These are phyloP conservation scores for Cisticola juncidis DNA, from an alignment of 2,113 vertebrate genomes.

Conservation along the genomic window DNA sequence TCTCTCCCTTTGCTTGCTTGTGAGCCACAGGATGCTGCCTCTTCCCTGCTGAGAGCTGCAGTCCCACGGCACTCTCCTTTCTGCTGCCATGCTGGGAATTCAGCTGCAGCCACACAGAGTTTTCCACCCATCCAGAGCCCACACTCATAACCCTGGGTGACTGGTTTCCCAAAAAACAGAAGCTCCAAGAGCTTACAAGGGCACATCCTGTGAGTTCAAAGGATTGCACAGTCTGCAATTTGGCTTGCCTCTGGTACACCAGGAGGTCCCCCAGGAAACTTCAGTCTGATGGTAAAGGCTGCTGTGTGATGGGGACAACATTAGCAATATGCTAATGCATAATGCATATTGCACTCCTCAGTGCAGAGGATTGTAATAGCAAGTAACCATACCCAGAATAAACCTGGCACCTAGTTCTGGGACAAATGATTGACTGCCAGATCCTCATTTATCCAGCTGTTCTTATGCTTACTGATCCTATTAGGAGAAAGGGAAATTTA, in stretches of 20 bases:
- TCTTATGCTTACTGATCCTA: not conserved
- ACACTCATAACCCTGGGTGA: not conserved
- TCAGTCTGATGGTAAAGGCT: not conserved
- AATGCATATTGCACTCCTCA: not conserved
- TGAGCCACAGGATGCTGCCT: not conserved
- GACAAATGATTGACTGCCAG: not conserved
- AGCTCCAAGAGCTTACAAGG: not conserved
- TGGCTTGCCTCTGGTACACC: not conserved
- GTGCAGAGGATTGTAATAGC: not conserved
- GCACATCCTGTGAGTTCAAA: not conserved
- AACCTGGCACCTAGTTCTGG: not conserved
- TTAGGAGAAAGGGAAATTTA: not conserved
- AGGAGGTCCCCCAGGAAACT: not conserved
- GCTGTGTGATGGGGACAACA: not conserved
- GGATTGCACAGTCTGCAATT: not conserved
- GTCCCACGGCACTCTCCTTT: not conserved
- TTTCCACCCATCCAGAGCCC: not conserved
- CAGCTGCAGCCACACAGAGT: accelerated
- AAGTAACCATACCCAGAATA: not conserved
- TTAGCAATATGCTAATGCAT: not conserved
- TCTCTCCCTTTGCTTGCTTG: not conserved
- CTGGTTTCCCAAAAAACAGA: not conserved
- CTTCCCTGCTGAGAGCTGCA: not conserved
- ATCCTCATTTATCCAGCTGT: not conserved
- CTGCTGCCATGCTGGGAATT: not conserved